Base-by-base conservation (phyloP, 2,113 vertebrate genomes). In the Orycteropus afer region DNA sequence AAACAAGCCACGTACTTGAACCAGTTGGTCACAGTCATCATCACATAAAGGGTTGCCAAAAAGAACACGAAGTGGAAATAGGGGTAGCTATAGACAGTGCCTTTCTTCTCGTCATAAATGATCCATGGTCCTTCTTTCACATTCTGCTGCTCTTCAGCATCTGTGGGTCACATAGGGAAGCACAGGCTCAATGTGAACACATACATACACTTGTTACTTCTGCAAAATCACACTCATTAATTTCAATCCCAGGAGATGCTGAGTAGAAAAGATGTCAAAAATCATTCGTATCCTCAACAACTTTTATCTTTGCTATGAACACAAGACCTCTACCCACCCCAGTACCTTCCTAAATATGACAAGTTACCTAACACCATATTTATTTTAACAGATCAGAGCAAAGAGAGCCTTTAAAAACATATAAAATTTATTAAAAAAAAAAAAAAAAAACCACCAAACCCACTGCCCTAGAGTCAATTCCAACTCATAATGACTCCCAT, bases 21-120 rank as follows among this genome's bases (percentile, higher is more conserved):
- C 99, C 99, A 99, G 94, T 99, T 99, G 97, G 99, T 99, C 94
- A 99, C 98, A 0, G 99, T 99, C 99, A 99, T 99, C 99, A 99
- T 99, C 97, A 99, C 98, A 0, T 99, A 99, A 13, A 99, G 99
- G 0, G 99, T 99, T 53, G 99, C 99, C 93, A 99, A 97, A 93
- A 99, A 99, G 98, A 99, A 99, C 97, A 99, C 98, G 0, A 99
- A 99, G 96, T 99, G 99, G 98, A 99, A 99, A 96, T 98, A 99
- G 90, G 99, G n/a, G 7, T 99, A 99, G 98, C 98, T 99, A 86
- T 99, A 99, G 86, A 99, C 98, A 0, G 99, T 99, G 92, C 97
- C 97, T 42, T 98, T 99, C 91, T 98, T 98, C 98, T 99, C 99
- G 17, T 99, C 99, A 0, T 99, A 99, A 84, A 99, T 89, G 81